Conservation (phyloP, 1,140 invertebrate genomes). For the Cydia strobilella region DNA sequence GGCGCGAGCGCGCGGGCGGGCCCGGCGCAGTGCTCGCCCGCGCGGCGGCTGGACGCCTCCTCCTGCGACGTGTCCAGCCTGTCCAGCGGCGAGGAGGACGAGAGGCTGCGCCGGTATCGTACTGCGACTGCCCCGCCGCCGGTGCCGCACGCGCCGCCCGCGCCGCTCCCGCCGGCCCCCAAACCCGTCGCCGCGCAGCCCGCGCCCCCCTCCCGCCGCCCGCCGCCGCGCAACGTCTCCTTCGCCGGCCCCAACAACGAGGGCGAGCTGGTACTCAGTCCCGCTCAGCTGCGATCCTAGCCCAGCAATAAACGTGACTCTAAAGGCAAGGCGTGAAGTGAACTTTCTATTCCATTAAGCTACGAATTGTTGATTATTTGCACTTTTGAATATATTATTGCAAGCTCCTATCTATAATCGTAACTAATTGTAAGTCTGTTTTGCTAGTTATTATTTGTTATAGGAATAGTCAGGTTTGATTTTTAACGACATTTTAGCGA, state of each 20-base stretch:
- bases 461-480: slow-evolving; percentile 7
- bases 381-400: slow-evolving; percentile 65
- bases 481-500: neutral
- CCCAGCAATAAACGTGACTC: slow-evolving; percentile 62
- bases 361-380: slow-evolving; percentile 61
- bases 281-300: slow-evolving; percentile 73
- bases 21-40: slow-evolving; percentile 72
- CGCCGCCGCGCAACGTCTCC: slow-evolving; percentile 72
- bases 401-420: slow-evolving; percentile 58
- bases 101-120: slow-evolving; percentile 68
- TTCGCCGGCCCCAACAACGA: slow-evolving; percentile 64
- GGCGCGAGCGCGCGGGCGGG: slow-evolving; percentile 53
- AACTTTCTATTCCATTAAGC: slow-evolving; percentile 51
- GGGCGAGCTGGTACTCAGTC: slow-evolving; percentile 72
- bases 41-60: slow-evolving; percentile 70
- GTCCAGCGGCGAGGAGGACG: slow-evolving; percentile 74
- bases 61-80: slow-evolving; percentile 74
- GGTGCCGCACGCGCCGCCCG: slow-evolving; percentile 42
- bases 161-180: slow-evolving; percentile 5
- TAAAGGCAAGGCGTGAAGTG: slow-evolving; percentile 47
- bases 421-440: slow-evolving; percentile 51
- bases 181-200: neutral
- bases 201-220: slow-evolving; percentile 43
- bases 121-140: slow-evolving; percentile 51
- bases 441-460: slow-evolving; percentile 47